Evolutionary conservation across 2,888 invertebrate genomes (phyloP), one percentile per base, ranked within the genome.

Genomic region (Rhagonycha fulva): DNA sequence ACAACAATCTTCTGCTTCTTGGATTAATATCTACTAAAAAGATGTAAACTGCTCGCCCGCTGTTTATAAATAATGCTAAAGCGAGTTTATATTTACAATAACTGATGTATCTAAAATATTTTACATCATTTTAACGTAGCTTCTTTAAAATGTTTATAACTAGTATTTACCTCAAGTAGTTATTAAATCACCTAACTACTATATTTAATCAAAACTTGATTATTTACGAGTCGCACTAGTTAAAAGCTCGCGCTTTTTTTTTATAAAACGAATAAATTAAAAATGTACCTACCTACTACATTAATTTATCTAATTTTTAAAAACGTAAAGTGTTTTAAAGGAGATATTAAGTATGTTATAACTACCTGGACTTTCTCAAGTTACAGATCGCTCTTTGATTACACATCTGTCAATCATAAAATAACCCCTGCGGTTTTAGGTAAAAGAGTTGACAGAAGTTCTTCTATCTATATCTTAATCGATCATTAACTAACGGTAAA

Each of bases 51-150:
- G 85, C 84, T 85, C 28, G 30, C 85, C 86, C 84, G 84, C 85
- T 84, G 86, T 81, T 85, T 84, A 81, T 86, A 84, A 85, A 83
- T 84, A 84, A 85, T 85, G 74, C 66, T 66, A 63, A 66, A 62
- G 30, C 19, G 24, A 26, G 32, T 32, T 61, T 70, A 66, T 61
- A 30, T 67, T 67, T 70, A 72, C 72, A 68, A 24, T 72, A 72
- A 68, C 47, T 32, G 60, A 72, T 68, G 71, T 60, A 61, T 24
- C 26, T 62, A n/a, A 47, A 72, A 66, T 66, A 14, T 67, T 66
- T 66, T 24, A 66, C 63, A 66, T 24, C 24, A 66, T 66, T 24
- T 66, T 26, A 66, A 68, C 28, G 47, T 69, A 69, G 23, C 69
- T 69, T 47, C 69, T 69, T 32, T 68, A 30, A 10, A 68, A 47